phyloP scores from a whole-genome alignment of 1,140 invertebrate species.

The Zaprionus vittiger region DNA sequence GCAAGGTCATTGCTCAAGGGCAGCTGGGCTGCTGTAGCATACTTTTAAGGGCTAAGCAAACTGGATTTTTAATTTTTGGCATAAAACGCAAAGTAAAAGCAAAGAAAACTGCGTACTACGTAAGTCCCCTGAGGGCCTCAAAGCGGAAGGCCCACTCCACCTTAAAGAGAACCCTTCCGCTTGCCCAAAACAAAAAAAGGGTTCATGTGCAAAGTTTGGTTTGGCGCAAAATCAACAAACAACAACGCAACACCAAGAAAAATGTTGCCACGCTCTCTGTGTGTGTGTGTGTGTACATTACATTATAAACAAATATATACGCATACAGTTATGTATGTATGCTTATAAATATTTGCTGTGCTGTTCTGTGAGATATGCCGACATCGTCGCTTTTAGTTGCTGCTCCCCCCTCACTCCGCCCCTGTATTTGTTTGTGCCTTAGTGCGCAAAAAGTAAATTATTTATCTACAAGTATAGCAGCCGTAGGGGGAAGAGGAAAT shows the following conservation, averaged over 20 bases:
- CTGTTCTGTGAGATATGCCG: conserved; percentile 67
- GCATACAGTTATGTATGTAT: conserved; percentile 34
- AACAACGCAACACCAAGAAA: conserved; percentile 46
- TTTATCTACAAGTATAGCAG: conserved; percentile 72
- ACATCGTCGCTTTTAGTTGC: conserved; percentile 62
- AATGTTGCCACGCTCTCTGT: conserved; percentile 19
- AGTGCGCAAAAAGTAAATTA: conserved; percentile 82
- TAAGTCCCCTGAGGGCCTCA: conserved; percentile 32
- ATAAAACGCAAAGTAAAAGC: conserved; percentile 58
- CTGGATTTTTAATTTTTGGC: conserved; percentile 71
- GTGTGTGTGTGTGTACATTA: conserved; percentile 52
- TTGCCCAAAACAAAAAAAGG: conserved; percentile 54
- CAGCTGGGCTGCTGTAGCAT: conserved; percentile 28
- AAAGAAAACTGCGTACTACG: conserved; percentile 58
- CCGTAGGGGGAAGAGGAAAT: conserved; percentile 47
- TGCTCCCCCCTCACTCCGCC: conserved; percentile 7
- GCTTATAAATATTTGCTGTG: conserved; percentile 75
- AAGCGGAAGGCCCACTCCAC: too few species aligned
- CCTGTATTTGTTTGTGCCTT: conserved; percentile 73
- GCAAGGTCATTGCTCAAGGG: conserved; percentile 75
- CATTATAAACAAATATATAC: conserved; percentile 75
- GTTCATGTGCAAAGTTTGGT: conserved; percentile 74
- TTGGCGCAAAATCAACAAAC: conserved; percentile 76
- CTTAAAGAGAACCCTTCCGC: conserved; percentile 27
- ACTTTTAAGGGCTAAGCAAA: conserved; percentile 55